Evolutionary conservation across 2,888 invertebrate genomes (phyloP), one percentile per base, ranked within the genome.

Genomic region (Hyles lineata): DNA sequence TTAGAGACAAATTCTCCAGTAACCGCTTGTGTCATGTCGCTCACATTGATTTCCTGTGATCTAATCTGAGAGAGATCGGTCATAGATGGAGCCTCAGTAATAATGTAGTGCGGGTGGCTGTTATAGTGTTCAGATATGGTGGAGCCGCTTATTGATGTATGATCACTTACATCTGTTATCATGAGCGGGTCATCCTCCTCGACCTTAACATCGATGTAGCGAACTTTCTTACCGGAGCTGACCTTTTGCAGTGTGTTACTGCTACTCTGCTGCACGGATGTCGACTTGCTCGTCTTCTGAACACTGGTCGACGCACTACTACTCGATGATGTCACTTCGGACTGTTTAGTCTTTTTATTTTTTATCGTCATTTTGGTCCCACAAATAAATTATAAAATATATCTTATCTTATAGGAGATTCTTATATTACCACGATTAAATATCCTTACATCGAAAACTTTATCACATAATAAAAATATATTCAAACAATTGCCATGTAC

Each of bases 311-410:
- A 92, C 50, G 92, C 92, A 91, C 92, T 91, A 76, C 86, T 88
- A 76, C 87, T 88, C 71, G 92, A 87, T 69, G 90, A 84, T 74
- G 87, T 89, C 90, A 91, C 92, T 86, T 91, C 91, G 74, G 92
- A 85, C 85, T 92, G 90, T 79, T 94, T 94, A 94, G 92, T 94
- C 92, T 95, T 95, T 94, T 95, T 95, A 89, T 94, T 94, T 92
- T 95, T 95, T 87, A 95, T 94, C 82, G 95, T 94, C 95, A 95
- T 95, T 92, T 93, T 94, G 87, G 83, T 88, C 83, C 81, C 92
- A 90, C 90, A 74, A 82, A 85, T 86, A 82, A 83, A 81, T 85
- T 82, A 79, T 80, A 82, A 81, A 83, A 82, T 80, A 82, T 67
- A 67, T 43, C 63, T 67, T 67, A 67, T 67, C 63, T 79, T 78